Percentiles rank a stretch among this genome's conserved stretches.
Conservation (phyloP, 1,140 invertebrate genomes). For the Harlomillsia oculata region DNA sequence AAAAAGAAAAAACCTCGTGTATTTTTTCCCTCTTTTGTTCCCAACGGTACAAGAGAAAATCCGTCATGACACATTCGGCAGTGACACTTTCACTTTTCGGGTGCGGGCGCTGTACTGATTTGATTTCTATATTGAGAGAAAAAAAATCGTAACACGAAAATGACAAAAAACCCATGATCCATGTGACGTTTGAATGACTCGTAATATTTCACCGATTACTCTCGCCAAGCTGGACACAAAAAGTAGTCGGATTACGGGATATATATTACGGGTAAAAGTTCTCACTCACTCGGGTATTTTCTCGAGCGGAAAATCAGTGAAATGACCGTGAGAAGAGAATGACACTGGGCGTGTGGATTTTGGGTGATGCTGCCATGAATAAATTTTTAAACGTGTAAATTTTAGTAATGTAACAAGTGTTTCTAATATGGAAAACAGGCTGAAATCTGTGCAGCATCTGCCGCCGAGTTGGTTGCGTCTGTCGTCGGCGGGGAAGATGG, state of each 20-base stretch:
- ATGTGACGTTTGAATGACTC: conserved; percentile 25
- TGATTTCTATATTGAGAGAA: no score
- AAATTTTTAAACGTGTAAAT: not conserved
- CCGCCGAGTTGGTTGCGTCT: conserved; percentile 47
- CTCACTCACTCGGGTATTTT: no score
- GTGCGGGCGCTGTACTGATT: no score
- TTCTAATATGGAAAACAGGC: conserved; percentile 39
- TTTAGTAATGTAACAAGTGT: conserved; percentile 30
- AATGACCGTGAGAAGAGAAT: no score
- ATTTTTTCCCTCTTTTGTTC: not conserved
- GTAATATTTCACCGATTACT: conserved; percentile 21
- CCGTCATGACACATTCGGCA: not conserved
- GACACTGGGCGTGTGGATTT: no score
- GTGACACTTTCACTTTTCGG: no score
- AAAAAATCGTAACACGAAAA: no score
- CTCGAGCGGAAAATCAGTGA: no score
- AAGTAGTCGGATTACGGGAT: not conserved
- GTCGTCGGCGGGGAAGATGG: conserved; percentile 50
- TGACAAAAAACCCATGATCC: no score
- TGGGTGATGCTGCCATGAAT: not conserved
- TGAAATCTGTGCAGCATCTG: conserved; percentile 45
- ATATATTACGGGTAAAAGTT: not conserved
- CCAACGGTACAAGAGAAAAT: not conserved
- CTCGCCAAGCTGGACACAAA: conserved; percentile 7
- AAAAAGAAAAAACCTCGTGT: not conserved